Percentiles rank a stretch among this genome's conserved stretches.
Conservation (phyloP, 2,888 invertebrate genomes). For the Cepaea hortensis region DNA sequence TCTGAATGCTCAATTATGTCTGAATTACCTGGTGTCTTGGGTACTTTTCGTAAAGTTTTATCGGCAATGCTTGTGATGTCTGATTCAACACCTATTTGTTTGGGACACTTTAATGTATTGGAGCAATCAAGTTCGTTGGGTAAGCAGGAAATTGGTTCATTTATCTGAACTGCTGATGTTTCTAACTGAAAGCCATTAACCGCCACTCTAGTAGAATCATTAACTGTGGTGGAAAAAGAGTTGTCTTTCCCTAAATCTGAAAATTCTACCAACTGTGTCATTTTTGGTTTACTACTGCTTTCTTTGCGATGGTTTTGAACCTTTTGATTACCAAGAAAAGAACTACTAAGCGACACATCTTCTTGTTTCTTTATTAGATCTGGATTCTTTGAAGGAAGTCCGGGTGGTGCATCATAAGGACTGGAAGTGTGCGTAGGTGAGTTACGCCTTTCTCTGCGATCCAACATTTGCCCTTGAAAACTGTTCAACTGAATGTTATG, state of each 20-base stretch:
- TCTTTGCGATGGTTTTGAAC: background rate
- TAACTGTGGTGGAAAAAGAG: background rate
- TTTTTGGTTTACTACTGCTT: background rate
- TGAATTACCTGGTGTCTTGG: background rate
- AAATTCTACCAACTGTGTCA: background rate
- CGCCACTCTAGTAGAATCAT: background rate
- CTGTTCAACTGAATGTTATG: background rate
- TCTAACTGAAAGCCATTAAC: background rate
- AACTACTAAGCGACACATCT: slow-evolving; percentile 25
- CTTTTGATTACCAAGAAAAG: slow-evolving; percentile 34
- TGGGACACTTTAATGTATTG: too few relatives aligned
- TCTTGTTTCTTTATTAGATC: too few relatives aligned
- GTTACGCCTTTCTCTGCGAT: slow-evolving; percentile 24
- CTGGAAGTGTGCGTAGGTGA: slow-evolving; percentile 38
- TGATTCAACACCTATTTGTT: too few relatives aligned
- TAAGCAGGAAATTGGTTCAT: background rate
- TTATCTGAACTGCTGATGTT: background rate
- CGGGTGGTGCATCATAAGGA: slow-evolving; percentile 13
- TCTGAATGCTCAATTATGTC: background rate
- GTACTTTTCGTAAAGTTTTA: too few relatives aligned
- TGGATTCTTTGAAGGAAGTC: background rate
- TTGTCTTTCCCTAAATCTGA: slow-evolving; percentile 4
- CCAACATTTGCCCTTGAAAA: background rate
- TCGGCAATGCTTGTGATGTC: too few relatives aligned
- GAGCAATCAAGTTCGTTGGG: too few relatives aligned